Base-by-base conservation (phyloP, 2,797 vertebrate genomes). In the Schizopygopsis pylzovi region DNA sequence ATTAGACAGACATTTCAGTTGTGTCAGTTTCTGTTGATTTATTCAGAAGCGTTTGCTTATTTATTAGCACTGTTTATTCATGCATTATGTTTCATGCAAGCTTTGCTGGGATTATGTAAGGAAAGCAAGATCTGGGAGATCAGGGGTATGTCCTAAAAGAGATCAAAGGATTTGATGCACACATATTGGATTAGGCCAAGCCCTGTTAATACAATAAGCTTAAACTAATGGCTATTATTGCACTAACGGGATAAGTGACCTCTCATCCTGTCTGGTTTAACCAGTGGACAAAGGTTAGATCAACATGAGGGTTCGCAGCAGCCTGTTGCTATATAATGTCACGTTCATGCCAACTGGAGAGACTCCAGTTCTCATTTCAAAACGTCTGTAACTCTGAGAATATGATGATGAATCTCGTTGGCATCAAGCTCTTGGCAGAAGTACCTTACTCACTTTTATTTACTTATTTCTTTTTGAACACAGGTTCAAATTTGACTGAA, bases 181-280 rank as follows among this genome's bases (percentile, higher is more conserved):
- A 76, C 25, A 82, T 87, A 87, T 86, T 88, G 89, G 89, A 90
- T 92, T 84, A 89, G 86, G 85, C 73, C 63, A 67, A 47, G 59
- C 80, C 85, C 75, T 89, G 86, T 89, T 85, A 84, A 89, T 87
- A 81, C 86, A 88, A 67, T 67, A 82, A 71, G 85, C 75, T 88
- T 75, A 87, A 88, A 76, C 68, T 72, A 86, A 87, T 88, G 82
- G 75, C 86, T 75, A 41, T 18, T 56, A 45, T 78, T 39, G 80
- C 28, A 77, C 81, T 77, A 82, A 87, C 33, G 15, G 77, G 75
- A 87, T 86, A 83, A 84, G 82, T 84, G 76, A 86, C 78, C 49
- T 70, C n/a, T 76, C 28, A 67, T 39, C 59, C 61, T 52, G 13
- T 79, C 28, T 61, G 72, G 63, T 73, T 65, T 77, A 25, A 54